Conservation (phyloP, 2,888 invertebrate species). For the Folsomia manolachei region DNA sequence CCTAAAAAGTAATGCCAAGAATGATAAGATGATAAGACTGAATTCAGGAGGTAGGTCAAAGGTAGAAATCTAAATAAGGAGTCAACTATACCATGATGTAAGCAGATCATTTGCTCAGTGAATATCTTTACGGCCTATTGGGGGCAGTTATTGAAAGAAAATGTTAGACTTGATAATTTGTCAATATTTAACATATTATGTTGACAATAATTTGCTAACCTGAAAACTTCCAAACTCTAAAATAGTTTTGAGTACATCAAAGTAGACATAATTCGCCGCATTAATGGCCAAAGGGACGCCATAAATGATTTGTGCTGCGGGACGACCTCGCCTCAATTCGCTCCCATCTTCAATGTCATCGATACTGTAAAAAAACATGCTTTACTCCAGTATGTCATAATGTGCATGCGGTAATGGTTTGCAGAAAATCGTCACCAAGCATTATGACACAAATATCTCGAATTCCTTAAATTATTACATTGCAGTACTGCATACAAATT, state of each 20-base stretch:
- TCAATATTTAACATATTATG: not conserved
- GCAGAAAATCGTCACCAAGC: no score
- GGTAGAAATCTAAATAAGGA: no score
- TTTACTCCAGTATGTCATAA: not conserved
- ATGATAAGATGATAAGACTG: no score
- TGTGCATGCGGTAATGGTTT: not conserved
- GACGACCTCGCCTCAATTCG: not conserved
- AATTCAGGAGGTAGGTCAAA: no score
- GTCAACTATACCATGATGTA: constrained; percentile 5
- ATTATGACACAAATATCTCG: no score
- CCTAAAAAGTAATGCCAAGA: no score
- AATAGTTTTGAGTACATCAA: not conserved
- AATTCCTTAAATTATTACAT: no score
- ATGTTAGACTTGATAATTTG: not conserved
- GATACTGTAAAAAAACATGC: not conserved
- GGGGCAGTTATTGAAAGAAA: not conserved
- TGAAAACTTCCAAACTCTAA: not conserved
- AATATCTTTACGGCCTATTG: not conserved
- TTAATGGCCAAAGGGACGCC: not conserved
- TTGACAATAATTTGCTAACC: not conserved
- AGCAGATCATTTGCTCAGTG: not conserved
- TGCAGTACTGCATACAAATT: no score
- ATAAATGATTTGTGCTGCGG: not conserved
- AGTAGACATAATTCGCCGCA: not conserved
- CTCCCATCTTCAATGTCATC: not conserved